Evolutionary conservation across 2,113 vertebrate species (phyloP).

Genomic region (Acanthisitta chloris): DNA sequence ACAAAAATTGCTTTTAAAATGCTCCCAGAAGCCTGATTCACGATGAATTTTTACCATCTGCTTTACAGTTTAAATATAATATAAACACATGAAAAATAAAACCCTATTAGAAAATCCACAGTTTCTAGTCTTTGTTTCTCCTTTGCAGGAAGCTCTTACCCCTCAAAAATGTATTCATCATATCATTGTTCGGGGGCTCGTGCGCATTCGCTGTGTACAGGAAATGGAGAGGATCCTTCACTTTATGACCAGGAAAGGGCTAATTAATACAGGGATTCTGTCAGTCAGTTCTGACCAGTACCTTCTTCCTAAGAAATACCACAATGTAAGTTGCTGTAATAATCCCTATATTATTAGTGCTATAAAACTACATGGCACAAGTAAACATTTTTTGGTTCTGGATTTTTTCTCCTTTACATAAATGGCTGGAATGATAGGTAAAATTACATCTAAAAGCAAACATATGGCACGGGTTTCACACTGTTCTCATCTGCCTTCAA

Average conservation of each 20-base stretch:
- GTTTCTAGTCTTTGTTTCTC: background rate
- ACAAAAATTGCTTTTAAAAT: background rate
- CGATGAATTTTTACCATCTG: background rate
- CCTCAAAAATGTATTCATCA: conserved; percentile 85
- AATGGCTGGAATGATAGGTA: background rate
- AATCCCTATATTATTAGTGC: background rate
- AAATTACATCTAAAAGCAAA: background rate
- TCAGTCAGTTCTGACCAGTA: conserved; percentile 73
- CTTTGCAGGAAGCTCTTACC: conserved; percentile 88
- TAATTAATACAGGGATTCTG: conserved; percentile 94
- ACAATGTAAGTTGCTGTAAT: conserved; percentile 75
- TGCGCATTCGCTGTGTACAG: conserved; percentile 92
- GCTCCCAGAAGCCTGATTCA: background rate
- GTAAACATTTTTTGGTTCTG: background rate
- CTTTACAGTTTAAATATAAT: background rate
- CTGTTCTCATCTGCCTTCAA: background rate
- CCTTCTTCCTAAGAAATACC: conserved; percentile 86
- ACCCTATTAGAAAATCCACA: background rate
- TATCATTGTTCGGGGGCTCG: conserved; percentile 90
- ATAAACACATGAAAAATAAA: background rate
- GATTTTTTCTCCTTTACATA: background rate
- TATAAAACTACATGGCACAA: background rate
- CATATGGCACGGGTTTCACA: background rate
- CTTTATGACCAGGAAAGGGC: conserved; percentile 95
- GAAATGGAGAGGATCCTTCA: conserved; percentile 91